Evolutionary conservation across 2,113 vertebrate species (phyloP).

Genomic region (Chascanopsetta lugubris): DNA sequence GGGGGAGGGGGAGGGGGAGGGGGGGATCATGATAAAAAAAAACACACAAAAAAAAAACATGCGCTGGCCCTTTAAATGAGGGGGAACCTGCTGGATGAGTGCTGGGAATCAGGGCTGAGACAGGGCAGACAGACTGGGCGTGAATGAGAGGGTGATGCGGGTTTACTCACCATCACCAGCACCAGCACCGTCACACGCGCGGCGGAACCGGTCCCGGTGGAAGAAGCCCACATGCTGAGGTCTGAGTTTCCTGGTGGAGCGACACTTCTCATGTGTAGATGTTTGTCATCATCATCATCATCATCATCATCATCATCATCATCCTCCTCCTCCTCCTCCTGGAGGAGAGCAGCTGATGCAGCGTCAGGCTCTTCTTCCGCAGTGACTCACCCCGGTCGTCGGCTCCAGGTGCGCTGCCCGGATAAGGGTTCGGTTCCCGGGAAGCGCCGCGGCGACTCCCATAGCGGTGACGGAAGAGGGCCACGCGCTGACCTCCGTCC

Average conservation of each 20-base stretch:
- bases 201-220: slow-evolving; percentile 62
- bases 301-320: slow-evolving; percentile 30
- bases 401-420: slow-evolving; percentile 54
- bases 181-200: slow-evolving; percentile 70
- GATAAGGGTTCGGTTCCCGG: slow-evolving; percentile 53
- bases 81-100: slow-evolving; percentile 58
- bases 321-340: slow-evolving; percentile 25
- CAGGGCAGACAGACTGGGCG: not conserved
- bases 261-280: slow-evolving; percentile 63
- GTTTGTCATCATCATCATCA: slow-evolving; percentile 50
- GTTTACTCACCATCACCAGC: slow-evolving; percentile 78
- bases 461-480: slow-evolving; percentile 72
- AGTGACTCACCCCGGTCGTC: slow-evolving; percentile 60
- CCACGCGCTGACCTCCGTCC: not conserved
- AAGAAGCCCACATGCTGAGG: slow-evolving; percentile 17
- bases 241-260: slow-evolving; percentile 44
- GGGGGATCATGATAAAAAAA: too few relatives aligned
- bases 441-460: slow-evolving; percentile 64
- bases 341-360: slow-evolving; percentile 49
- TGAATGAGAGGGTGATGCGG: slow-evolving; percentile 8
- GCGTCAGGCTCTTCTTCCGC: slow-evolving; percentile 47
- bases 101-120: slow-evolving; percentile 42
- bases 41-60: slow-evolving; percentile 48
- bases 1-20: not conserved
- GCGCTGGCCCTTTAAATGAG: slow-evolving; percentile 76